Evolutionary conservation across 2,888 invertebrate genomes (phyloP), one percentile per base, ranked within the genome.

Genomic region (Synergus japonicus): DNA sequence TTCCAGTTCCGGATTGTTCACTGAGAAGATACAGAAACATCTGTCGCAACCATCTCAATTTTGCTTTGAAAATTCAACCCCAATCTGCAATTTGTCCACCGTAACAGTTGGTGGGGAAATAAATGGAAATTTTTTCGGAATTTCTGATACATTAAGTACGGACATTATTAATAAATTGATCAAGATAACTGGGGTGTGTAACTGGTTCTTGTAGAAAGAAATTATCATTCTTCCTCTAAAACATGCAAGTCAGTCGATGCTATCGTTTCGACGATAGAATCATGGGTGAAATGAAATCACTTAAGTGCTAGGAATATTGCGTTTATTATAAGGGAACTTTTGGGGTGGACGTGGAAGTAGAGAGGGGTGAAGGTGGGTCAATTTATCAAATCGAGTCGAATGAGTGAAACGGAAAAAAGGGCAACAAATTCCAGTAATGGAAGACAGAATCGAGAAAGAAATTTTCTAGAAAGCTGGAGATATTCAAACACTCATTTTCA

Each of bases 1-100:
- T 85, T 85, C 78, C 77, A 78, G 81, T 85, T 85, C 78, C 77
- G 79, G 81, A 83, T 83, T 78, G 79, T 64, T 73, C 60, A 46
- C 5, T 18, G 65, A 78, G 76, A 80, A 69, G 67, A 73, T 13
- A 46, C 13, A 67, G 29, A 44, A 46, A 46, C 22, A 18, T 46
- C 22, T 8, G 7, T 22, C 12, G 22, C 43, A 67, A 13, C 13
- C 29, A 13, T 22, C 22, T 22, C 67, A 15, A 67, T 67, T 66
- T 12, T 7, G 10, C 13, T 44, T 66, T 10, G 1, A 9, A 66
- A n/a, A 18, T 15, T 66, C 41, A 18, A 5, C 41, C 18, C 15
- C 4, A 7, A 0, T 54, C 9, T 54, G n/a, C n/a, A 7, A 54
- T 54, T 54, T 44, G 2, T 44, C 10, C 0, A 44, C 5, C 9